Percentiles rank a stretch among this genome's conserved stretches.
Conservation (phyloP, 2,797 vertebrate genomes). For the Hippopotamyrus pictus region DNA sequence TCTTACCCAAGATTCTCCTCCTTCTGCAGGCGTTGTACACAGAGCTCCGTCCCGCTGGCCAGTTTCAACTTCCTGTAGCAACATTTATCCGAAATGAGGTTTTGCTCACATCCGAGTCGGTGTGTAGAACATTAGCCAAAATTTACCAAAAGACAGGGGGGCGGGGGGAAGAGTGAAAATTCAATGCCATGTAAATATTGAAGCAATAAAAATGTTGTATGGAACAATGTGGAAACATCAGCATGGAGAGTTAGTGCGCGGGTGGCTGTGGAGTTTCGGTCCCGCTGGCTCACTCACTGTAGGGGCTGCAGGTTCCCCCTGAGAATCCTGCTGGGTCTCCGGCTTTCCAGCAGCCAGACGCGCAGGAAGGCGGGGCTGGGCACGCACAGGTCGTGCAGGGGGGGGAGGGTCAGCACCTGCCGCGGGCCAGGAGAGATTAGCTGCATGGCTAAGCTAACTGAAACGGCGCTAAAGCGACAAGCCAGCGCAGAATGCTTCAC, state of each 20-base stretch:
- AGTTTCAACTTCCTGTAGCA: slow-evolving; percentile 77
- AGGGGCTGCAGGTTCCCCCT: slow-evolving; percentile 64
- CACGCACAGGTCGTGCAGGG: slow-evolving; percentile 55
- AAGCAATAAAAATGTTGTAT: background rate
- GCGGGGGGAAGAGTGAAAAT: no score
- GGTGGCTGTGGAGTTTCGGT: background rate
- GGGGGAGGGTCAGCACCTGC: slow-evolving; percentile 73
- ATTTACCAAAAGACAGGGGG: background rate
- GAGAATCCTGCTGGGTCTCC: slow-evolving; percentile 62
- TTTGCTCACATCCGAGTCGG: background rate
- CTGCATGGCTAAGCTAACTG: background rate
- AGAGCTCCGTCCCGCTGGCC: slow-evolving; percentile 62
- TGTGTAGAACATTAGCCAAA: background rate
- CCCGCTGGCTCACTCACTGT: slow-evolving; percentile 50
- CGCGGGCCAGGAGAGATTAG: background rate
- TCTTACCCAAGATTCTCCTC: slow-evolving; percentile 81
- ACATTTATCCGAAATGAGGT: background rate
- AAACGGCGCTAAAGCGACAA: background rate
- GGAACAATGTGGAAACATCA: background rate
- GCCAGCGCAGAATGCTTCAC: background rate
- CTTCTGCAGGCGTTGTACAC: slow-evolving; percentile 71
- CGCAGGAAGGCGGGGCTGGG: slow-evolving; percentile 71
- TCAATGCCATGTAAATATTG: background rate
- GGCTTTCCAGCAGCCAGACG: slow-evolving; percentile 76
- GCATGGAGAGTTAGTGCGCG: background rate